Base-by-base conservation (phyloP, 2,113 vertebrate species). In the Pterophyllum scalare region DNA sequence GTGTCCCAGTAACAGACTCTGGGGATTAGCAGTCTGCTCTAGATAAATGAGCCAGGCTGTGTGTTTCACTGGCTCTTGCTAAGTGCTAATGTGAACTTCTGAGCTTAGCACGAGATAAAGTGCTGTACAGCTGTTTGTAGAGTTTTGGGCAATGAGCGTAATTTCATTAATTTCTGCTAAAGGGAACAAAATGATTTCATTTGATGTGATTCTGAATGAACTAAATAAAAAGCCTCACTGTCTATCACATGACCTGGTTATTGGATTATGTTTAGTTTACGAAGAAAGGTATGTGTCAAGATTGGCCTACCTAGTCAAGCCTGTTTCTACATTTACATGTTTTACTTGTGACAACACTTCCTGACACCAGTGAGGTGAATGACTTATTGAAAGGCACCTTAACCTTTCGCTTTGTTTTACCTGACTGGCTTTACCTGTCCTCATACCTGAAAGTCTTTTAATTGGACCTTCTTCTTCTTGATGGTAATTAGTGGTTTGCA, bases 1-100 rank as follows among this genome's bases (percentile, higher is more conserved):
- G 82, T 83, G 89, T 84, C 89, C 88, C 81, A 93, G 82, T 90
- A 89, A 90, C 84, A 90, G 83, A 91, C 88, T 88, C 86, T 75
- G 60, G 74, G 89, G 93, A 94, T 94, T 94, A 93, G 22, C 81
- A 78, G 60, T 75, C 77, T 90, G 86, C 82, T 70, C 85, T 82
- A 83, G 70, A 56, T 64, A 58, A 40, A 81, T 17, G 83, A 83
- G 82, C 80, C 77, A 57, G 31, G 46, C 72, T 77, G 54, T 62
- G 76, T 81, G 59, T 84, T 81, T 87, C 77, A 85, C 61, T 80
- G 54, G 31, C 24, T 74, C 19, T 52, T 61, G 58, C 60, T 62
- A 38, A 33, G 52, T 24, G 74, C 15, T 77, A 61, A 78, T 79
- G 72, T 70, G 11, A 79, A 59, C 19, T 57, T 58, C 35, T 59